Evolutionary conservation across 2,888 invertebrate genomes (phyloP).

Genomic region (Lordiphosa fenestrarum): DNA sequence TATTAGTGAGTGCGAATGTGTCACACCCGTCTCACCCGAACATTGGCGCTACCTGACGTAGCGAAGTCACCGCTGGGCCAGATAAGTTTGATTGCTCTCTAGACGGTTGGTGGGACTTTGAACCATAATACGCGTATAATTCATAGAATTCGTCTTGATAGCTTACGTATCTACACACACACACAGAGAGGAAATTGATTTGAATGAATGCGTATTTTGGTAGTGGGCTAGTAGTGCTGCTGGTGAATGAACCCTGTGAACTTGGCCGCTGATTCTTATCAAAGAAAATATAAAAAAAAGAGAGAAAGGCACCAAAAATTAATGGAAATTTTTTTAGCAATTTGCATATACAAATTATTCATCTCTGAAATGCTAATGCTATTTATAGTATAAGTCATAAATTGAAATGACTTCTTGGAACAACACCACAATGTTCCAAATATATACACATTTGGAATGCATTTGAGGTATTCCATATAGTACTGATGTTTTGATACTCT

Average conservation of each 20-base stretch:
- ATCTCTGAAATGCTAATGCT: constrained; percentile 28
- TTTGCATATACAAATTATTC: constrained; percentile 6
- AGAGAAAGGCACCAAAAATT: not conserved
- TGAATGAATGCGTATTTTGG: constrained; percentile 5
- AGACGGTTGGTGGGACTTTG: constrained; percentile 63
- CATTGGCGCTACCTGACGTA: constrained; percentile 51
- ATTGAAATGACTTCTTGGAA: constrained; percentile 10
- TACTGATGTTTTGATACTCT: not conserved
- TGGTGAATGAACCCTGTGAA: constrained; percentile 44
- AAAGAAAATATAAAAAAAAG: not conserved
- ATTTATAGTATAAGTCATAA: constrained; percentile 21
- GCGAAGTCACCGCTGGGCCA: constrained; percentile 22
- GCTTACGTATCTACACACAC: constrained; percentile 21
- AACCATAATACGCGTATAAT: constrained; percentile 23
- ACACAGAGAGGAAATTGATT: constrained; percentile 23
- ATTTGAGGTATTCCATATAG: too few relatives aligned
- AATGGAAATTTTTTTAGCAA: constrained; percentile 35
- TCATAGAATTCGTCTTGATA: constrained; percentile 14
- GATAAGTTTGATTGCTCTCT: constrained; percentile 56
- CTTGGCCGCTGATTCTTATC: constrained; percentile 46
- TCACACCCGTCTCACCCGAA: constrained; percentile 40
- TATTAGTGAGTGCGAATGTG: constrained; percentile 44
- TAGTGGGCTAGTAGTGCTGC: constrained; percentile 12
- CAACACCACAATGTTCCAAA: constrained; percentile 6
- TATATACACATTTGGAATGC: constrained; percentile 6